Evolutionary conservation across 2,113 vertebrate species (phyloP).

Genomic region (Lepus europaeus): DNA sequence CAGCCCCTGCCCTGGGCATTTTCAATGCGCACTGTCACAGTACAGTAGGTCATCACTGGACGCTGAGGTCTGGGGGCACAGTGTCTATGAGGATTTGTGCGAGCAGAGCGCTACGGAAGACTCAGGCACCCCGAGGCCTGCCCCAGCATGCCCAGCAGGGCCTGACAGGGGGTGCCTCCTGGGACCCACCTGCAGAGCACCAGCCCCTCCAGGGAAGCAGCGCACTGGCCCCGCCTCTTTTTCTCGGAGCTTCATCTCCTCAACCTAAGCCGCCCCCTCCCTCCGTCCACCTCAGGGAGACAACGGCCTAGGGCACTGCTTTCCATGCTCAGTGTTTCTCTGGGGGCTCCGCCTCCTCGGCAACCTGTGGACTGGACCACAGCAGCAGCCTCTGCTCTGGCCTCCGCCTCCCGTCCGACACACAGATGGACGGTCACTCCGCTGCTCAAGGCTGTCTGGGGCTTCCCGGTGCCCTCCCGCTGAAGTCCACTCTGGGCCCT

Average conservation of each 20-base stretch:
- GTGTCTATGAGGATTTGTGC: not conserved
- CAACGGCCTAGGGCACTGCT: not conserved
- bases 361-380: accelerated
- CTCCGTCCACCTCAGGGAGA: not conserved
- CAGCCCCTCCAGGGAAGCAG: not conserved
- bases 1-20: not conserved
- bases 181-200: not conserved
- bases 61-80: not conserved
- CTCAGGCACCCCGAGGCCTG: not conserved
- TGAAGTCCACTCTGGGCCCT: not conserved
- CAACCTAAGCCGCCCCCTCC: not conserved
- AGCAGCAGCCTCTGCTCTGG: not conserved
- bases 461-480: not conserved
- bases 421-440: not conserved
- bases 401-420: not conserved
- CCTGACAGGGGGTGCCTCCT: not conserved
- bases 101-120: not conserved
- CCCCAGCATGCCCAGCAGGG: not conserved
- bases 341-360: not conserved
- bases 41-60: not conserved
- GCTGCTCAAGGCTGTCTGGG: not conserved
- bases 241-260: not conserved
- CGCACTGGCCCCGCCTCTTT: not conserved
- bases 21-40: not conserved
- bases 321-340: not conserved